Percentiles rank a stretch among this genome's conserved stretches.
These are phyloP conservation scores for Typhlomys cinereus DNA, from an alignment of 2,113 vertebrate species.

Conservation along the genomic window DNA sequence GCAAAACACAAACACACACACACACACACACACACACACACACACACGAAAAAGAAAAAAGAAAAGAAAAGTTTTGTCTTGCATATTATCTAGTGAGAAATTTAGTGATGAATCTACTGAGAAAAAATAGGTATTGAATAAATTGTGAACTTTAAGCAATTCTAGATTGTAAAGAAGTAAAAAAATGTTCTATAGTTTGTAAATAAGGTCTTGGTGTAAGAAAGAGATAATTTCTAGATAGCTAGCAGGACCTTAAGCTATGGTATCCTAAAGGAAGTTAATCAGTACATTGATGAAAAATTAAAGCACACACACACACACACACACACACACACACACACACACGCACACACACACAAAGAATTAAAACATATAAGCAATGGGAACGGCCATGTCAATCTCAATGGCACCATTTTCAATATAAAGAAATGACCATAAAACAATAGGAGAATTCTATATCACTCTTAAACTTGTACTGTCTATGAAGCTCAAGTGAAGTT, in stretches of 20 bases:
- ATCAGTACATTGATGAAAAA: not conserved
- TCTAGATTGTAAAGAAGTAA: not conserved
- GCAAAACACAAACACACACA: too few species aligned
- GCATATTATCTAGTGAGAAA: too few species aligned
- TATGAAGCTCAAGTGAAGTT: constrained; percentile 3
- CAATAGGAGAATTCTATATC: not conserved
- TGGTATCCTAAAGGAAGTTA: not conserved
- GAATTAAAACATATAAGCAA: not conserved
- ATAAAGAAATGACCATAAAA: not conserved
- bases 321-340: too few species aligned
- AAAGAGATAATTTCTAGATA: not conserved
- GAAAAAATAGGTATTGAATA: constrained; percentile 37
- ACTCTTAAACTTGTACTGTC: not conserved
- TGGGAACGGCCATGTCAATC: not conserved
- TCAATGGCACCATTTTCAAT: not conserved
- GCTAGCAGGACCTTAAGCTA: not conserved
- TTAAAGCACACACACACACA: too few species aligned
- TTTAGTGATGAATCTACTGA: too few species aligned
- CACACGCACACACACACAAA: too few species aligned
- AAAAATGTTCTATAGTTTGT: not conserved
- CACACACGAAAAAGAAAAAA: not conserved
- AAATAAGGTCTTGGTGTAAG: constrained; percentile 24
- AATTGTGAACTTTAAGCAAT: constrained; percentile 43
- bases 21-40: too few species aligned
- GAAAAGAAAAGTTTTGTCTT: too few species aligned